Evolutionary conservation across 2,888 invertebrate species (phyloP).

Genomic region (Phaonia tiefii): DNA sequence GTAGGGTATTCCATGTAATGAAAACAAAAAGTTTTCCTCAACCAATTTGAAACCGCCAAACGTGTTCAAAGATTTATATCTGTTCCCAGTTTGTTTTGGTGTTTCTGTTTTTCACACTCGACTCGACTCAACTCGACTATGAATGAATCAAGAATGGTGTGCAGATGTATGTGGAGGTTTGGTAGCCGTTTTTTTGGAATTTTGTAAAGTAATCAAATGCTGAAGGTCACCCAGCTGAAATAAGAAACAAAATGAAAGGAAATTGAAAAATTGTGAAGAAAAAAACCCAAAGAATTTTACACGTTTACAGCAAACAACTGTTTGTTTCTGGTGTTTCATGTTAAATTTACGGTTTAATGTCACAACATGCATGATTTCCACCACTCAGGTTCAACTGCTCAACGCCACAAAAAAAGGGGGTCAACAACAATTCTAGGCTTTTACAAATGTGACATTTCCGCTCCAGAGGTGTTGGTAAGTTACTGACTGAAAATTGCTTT

Average conservation of each 20-base stretch:
- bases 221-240: slow-evolving; percentile 45
- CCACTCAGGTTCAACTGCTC: slow-evolving; percentile 37
- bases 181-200: not conserved
- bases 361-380: slow-evolving; percentile 49
- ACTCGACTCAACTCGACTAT: no score
- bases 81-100: slow-evolving; percentile 15
- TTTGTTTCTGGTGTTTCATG: not conserved
- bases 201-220: slow-evolving; percentile 25
- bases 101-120: not conserved
- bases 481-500: slow-evolving; percentile 48
- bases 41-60: slow-evolving; percentile 13
- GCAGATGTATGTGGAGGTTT: not conserved
- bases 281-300: slow-evolving; percentile 9
- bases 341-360: slow-evolving; percentile 62
- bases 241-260: slow-evolving; percentile 52
- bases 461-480: slow-evolving; percentile 64
- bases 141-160: no score
- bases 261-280: slow-evolving; percentile 29
- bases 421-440: slow-evolving; percentile 39
- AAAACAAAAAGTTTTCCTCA: slow-evolving; percentile 17
- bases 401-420: slow-evolving; percentile 50
- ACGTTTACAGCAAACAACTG: slow-evolving; percentile 27
- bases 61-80: slow-evolving; percentile 34
- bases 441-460: slow-evolving; percentile 66
- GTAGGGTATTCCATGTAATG: not conserved